phyloP scores from a whole-genome alignment of 2,113 vertebrate genomes.

The Verasper variegatus region DNA sequence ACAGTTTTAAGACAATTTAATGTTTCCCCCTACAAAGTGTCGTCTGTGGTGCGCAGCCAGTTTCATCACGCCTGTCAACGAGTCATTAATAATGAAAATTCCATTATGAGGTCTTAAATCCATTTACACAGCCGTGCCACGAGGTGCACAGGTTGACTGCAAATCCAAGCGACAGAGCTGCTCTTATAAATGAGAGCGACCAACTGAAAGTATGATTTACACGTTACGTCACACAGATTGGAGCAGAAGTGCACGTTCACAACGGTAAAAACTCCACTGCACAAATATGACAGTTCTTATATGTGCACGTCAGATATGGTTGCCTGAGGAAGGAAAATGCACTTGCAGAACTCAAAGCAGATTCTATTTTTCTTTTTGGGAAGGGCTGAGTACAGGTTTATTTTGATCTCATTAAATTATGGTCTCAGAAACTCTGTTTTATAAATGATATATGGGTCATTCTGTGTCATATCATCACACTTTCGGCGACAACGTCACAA shows the following conservation, averaged over 20 bases:
- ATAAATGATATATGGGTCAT: background rate
- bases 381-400: background rate
- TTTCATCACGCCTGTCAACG: slow-evolving; percentile 43
- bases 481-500: too few relatives aligned
- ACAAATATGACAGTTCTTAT: too few relatives aligned
- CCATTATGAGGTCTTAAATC: slow-evolving; percentile 55
- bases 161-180: background rate
- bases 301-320: too few relatives aligned
- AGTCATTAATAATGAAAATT: slow-evolving; percentile 58
- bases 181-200: background rate
- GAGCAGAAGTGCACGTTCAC: too few relatives aligned
- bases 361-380: too few relatives aligned
- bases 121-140: slow-evolving; percentile 32
- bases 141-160: background rate
- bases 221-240: background rate
- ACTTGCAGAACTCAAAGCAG: too few relatives aligned
- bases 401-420: background rate
- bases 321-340: too few relatives aligned
- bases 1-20: slow-evolving; percentile 11
- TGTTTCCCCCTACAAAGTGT: slow-evolving; percentile 23
- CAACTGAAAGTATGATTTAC: background rate
- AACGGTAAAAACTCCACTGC: too few relatives aligned
- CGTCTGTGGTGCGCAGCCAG: slow-evolving; percentile 10
- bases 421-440: background rate
- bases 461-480: too few relatives aligned